Conservation (phyloP, 2,797 vertebrate species). For the Sus cebifrons region DNA sequence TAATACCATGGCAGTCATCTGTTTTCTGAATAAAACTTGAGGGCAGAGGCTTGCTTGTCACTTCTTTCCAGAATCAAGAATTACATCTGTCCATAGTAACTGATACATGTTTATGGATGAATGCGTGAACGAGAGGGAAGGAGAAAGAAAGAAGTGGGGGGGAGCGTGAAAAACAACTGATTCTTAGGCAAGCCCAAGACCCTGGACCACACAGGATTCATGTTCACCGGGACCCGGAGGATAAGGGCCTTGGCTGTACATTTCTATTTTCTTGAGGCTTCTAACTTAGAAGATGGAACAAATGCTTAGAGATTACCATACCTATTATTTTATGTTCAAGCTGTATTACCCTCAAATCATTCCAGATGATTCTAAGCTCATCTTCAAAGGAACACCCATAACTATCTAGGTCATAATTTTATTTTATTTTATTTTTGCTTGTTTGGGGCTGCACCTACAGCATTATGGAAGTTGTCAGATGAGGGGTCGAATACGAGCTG, state of each 20-base stretch:
- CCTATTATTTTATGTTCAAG: constrained; percentile 19
- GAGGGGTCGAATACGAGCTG: too few relatives aligned
- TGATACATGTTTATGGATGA: background rate
- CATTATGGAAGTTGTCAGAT: too few relatives aligned
- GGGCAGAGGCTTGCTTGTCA: background rate
- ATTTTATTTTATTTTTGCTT: too few relatives aligned
- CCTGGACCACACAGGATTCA: background rate
- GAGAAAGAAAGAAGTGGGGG: background rate
- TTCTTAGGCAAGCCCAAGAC: background rate
- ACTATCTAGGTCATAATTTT: background rate
- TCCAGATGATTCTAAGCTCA: constrained; percentile 10
- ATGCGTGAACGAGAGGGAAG: background rate
- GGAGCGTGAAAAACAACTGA: background rate
- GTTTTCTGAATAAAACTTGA: background rate
- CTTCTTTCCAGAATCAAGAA: background rate
- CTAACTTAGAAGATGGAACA: constrained; percentile 30
- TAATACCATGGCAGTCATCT: background rate
- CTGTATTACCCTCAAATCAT: background rate
- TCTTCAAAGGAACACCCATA: constrained; percentile 1
- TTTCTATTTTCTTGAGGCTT: background rate
- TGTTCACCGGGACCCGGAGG: background rate
- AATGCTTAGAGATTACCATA: constrained; percentile 40
- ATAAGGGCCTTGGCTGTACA: background rate
- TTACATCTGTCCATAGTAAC: background rate
- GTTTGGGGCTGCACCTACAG: too few relatives aligned